These are phyloP conservation scores for Enoplosus armatus DNA, from an alignment of 2,797 vertebrate genomes.

Conservation along the genomic window DNA sequence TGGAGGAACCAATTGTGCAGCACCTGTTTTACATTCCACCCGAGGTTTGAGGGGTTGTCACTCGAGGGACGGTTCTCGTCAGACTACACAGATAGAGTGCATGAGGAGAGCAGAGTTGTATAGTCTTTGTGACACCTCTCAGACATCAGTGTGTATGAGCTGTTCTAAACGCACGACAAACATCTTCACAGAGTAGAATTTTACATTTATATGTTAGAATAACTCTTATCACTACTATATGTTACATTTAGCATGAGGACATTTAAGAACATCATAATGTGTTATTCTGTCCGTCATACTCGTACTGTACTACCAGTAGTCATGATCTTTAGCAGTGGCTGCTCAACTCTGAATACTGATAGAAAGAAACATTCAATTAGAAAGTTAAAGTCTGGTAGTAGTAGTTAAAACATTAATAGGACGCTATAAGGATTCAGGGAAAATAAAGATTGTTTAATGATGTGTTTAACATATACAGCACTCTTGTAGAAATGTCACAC, in stretches of 20 bases:
- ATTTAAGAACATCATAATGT: neutral
- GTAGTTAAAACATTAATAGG: neutral
- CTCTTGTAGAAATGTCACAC: neutral
- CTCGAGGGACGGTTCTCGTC: constrained; percentile 47
- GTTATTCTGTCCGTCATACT: neutral
- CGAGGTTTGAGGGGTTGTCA: constrained; percentile 60
- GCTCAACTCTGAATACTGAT: neutral
- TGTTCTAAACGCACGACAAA: neutral
- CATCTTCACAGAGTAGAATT: neutral
- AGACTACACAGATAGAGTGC: constrained; percentile 47
- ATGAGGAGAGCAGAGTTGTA: constrained; percentile 37
- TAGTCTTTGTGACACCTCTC: neutral
- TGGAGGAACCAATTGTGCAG: constrained; percentile 77
- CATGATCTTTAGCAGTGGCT: neutral
- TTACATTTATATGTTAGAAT: neutral
- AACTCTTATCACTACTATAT: neutral
- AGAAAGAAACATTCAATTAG: neutral
- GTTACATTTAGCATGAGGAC: neutral
- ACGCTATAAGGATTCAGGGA: neutral
- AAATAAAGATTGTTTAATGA: neutral
- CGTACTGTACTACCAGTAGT: neutral
- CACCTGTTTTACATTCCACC: constrained; percentile 86
- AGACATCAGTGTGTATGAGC: neutral
- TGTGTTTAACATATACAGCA: neutral
- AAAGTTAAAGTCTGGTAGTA: too few relatives aligned